phyloP scores from a whole-genome alignment of 2,888 invertebrate species.

The Agonopterix heracliana region DNA sequence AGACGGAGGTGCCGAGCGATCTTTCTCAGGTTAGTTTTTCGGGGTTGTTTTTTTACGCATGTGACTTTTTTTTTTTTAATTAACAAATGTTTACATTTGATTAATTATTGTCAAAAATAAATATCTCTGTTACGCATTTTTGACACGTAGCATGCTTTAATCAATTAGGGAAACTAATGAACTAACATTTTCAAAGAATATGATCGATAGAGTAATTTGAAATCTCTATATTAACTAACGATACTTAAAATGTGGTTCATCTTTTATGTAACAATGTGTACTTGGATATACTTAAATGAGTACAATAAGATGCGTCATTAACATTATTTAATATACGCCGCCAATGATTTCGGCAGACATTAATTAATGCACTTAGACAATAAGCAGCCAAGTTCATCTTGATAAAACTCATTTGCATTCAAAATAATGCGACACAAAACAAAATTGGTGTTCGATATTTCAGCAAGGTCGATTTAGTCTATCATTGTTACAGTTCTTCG shows the following conservation, averaged over 20 bases:
- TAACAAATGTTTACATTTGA: too few species aligned
- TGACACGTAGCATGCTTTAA: too few species aligned
- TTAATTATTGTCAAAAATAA: too few species aligned
- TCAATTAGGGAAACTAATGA: too few species aligned
- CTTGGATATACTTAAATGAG: background rate
- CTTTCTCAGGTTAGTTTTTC: conserved; percentile 79
- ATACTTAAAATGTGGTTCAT: too few species aligned
- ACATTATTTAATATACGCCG: conserved; percentile 4
- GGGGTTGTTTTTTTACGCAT: background rate
- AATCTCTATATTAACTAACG: too few species aligned
- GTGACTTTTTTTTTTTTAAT: background rate
- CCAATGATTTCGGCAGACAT: conserved; percentile 8
- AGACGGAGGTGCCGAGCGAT: conserved; percentile 76
- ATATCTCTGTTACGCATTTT: too few species aligned
- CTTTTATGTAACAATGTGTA: too few species aligned
- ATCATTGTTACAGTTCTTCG: too few species aligned
- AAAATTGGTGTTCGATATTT: background rate
- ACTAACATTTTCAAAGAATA: too few species aligned
- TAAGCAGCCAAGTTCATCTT: conserved; percentile 39
- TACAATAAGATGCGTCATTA: background rate
- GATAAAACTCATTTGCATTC: conserved; percentile 40
- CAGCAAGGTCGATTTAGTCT: too few species aligned
- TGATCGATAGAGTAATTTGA: too few species aligned
- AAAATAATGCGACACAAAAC: conserved; percentile 14
- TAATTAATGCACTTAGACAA: conserved; percentile 33